A percentile compares a stretch with the other conserved stretches of the same genome.
Conservation (phyloP, 2,113 vertebrate genomes). For the Rhea pennata region DNA sequence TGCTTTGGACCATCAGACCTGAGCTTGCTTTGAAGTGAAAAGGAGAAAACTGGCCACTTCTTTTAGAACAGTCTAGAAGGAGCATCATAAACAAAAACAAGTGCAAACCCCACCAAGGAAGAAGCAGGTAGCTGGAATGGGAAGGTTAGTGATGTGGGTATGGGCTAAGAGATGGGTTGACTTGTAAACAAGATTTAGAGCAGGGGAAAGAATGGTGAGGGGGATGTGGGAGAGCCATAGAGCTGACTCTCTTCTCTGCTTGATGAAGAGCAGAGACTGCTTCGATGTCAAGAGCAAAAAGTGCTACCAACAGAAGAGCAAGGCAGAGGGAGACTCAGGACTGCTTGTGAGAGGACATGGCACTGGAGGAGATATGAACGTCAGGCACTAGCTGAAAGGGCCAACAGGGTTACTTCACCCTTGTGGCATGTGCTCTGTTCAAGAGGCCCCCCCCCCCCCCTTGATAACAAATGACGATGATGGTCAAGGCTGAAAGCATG, state of each 20-base stretch:
- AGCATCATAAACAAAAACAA: background rate
- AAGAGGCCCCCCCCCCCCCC: rapidly evolving
- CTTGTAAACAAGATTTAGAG: background rate
- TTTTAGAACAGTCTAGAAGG: background rate
- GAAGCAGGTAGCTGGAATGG: background rate
- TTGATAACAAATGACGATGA: background rate
- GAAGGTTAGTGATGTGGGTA: background rate
- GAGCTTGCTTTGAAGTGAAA: background rate
- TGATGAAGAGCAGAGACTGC: background rate
- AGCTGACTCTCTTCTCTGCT: background rate
- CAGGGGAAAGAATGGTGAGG: background rate
- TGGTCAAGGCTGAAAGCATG: rapidly evolving
- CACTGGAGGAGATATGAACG: background rate
- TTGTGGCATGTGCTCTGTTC: background rate
- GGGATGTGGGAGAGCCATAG: background rate
- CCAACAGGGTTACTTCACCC: background rate
- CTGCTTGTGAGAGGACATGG: background rate
- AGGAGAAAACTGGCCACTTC: background rate
- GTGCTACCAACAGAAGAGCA: background rate
- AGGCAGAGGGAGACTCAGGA: background rate
- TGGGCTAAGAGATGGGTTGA: background rate
- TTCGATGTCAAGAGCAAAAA: background rate
- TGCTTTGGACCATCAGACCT: background rate
- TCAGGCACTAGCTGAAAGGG: background rate
- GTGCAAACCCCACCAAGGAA: background rate